These are phyloP conservation scores for Halcyon senegalensis DNA, from an alignment of 2,113 vertebrate genomes.

Conservation along the genomic window DNA sequence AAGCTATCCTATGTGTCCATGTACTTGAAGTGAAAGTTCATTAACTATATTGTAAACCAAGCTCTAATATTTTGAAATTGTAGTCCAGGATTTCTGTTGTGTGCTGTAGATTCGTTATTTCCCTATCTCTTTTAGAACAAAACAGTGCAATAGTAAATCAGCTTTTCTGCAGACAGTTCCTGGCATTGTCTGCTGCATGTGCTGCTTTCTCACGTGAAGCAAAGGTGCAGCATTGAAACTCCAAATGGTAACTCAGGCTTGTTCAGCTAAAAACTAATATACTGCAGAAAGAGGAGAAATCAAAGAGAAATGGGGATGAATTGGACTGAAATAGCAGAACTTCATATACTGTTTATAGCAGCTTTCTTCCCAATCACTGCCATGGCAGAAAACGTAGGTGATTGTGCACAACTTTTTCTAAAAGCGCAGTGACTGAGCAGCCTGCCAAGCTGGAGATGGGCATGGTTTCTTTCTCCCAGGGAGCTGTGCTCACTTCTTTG, in stretches of 20 bases:
- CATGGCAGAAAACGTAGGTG: not conserved
- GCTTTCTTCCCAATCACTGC: not conserved
- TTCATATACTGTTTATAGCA: not conserved
- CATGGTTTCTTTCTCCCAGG: rapidly evolving
- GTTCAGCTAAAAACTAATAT: slow-evolving; percentile 15
- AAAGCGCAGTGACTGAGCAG: not conserved
- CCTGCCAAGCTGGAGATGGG: not conserved
- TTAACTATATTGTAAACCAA: not conserved
- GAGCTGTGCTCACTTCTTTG: not conserved
- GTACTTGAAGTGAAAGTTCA: not conserved
- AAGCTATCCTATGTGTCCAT: not conserved
- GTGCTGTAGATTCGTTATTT: not conserved
- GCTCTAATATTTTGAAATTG: not conserved
- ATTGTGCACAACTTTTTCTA: not conserved
- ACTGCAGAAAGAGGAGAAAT: not conserved
- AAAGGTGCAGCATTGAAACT: not conserved
- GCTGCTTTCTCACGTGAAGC: slow-evolving; percentile 8
- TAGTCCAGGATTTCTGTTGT: not conserved
- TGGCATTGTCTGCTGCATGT: not conserved
- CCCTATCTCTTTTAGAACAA: not conserved
- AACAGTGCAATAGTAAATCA: not conserved
- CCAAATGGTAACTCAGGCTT: not conserved
- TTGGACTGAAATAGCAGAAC: slow-evolving; percentile 11
- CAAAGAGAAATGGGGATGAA: not conserved
- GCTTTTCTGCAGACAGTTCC: not conserved